phyloP scores from a whole-genome alignment of 2,888 invertebrate species.

The Notocelia uddmanniana region DNA sequence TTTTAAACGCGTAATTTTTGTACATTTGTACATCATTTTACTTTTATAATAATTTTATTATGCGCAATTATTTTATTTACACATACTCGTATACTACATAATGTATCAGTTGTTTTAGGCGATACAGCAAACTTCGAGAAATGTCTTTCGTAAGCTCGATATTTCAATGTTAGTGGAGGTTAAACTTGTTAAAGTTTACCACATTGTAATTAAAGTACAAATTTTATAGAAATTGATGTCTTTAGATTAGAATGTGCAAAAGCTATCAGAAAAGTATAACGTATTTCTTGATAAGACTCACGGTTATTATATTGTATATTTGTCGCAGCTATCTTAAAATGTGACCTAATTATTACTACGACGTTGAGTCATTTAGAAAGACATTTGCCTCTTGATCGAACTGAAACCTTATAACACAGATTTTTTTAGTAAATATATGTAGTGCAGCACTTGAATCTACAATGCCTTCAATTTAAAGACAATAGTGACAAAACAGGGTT shows the following conservation, averaged over 20 bases:
- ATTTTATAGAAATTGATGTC: conserved; percentile 19
- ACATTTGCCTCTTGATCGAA: background rate
- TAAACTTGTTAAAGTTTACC: background rate
- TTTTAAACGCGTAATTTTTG: conserved; percentile 21
- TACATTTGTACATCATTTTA: conserved; percentile 27
- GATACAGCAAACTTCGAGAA: background rate
- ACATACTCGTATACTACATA: conserved; percentile 1
- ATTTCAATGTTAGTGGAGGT: conserved; percentile 4
- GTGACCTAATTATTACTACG: background rate
- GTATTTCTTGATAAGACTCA: conserved; percentile 3
- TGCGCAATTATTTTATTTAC: conserved; percentile 23
- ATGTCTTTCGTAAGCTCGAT: conserved; percentile 21
- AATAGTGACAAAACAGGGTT: conserved; percentile 20
- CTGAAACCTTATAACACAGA: background rate
- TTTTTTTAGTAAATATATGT: background rate
- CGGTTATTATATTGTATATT: background rate
- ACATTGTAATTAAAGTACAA: conserved; percentile 30
- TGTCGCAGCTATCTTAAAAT: background rate
- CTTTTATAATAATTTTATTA: conserved; percentile 14
- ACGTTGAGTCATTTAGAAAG: too few relatives aligned
- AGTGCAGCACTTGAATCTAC: background rate
- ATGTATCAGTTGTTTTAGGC: conserved; percentile 4
- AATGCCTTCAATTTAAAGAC: background rate
- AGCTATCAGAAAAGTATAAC: conserved; percentile 5
- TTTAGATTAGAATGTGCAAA: conserved; percentile 22